A percentile compares a stretch with the other conserved stretches of the same genome.
Evolutionary conservation across 2,113 vertebrate species (phyloP).

Genomic region (Pygoscelis antarcticus): DNA sequence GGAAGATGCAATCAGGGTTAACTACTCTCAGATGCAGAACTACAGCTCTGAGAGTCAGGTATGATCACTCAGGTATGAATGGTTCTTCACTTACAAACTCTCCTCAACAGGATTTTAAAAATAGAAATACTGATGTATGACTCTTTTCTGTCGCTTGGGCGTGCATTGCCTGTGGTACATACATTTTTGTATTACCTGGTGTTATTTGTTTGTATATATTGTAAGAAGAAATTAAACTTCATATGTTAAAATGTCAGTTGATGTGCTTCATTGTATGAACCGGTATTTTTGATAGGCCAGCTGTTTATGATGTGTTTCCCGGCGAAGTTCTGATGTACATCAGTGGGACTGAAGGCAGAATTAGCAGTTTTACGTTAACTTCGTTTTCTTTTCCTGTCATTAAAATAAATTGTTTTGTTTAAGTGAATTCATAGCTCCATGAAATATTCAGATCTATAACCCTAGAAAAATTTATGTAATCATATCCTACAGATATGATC

Average conservation of each 20-base stretch:
- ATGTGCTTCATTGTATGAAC: slow-evolving; percentile 9
- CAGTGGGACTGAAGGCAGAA: not conserved
- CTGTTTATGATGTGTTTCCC: not conserved
- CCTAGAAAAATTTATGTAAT: not conserved
- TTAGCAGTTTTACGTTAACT: not conserved
- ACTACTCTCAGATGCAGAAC: not conserved
- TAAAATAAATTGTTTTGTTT: not conserved
- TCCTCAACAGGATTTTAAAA: not conserved
- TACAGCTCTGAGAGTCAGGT: not conserved
- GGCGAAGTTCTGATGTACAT: not conserved
- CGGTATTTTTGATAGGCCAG: not conserved
- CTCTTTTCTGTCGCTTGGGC: not conserved
- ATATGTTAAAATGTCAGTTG: not conserved
- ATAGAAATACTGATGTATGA: not conserved
- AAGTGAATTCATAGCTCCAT: not conserved
- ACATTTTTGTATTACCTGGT: not conserved
- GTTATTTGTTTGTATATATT: slow-evolving; percentile 13
- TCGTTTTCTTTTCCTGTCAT: not conserved
- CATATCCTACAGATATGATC: not conserved
- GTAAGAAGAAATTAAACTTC: slow-evolving; percentile 44
- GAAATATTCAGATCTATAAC: not conserved
- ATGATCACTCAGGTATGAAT: not conserved
- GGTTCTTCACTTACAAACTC: not conserved
- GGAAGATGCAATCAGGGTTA: not conserved
- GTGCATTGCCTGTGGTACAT: not conserved